phyloP scores from a whole-genome alignment of 1,140 invertebrate species.

The Ditylenchus dipsaci region DNA sequence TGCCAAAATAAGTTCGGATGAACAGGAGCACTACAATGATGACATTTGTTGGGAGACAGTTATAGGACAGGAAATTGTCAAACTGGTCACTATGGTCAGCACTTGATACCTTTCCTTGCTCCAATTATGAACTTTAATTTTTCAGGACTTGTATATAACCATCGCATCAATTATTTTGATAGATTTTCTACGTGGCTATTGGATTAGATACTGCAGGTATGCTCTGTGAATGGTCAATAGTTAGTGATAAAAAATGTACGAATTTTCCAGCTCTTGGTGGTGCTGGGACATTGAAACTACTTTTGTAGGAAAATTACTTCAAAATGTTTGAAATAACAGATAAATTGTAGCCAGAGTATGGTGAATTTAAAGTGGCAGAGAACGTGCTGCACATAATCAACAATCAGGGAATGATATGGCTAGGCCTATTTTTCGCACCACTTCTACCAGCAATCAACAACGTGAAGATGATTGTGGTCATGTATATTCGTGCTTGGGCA shows the following conservation, averaged over 20 bases:
- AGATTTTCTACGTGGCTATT: constrained; percentile 84
- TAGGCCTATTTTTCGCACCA: constrained; percentile 78
- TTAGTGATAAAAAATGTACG: neutral
- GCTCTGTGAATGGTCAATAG: neutral
- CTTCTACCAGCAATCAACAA: constrained; percentile 83
- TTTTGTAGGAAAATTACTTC: constrained; percentile 62
- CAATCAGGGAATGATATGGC: constrained; percentile 95
- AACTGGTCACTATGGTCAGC: constrained; percentile 32
- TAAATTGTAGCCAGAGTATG: constrained; percentile 72
- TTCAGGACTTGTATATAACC: constrained; percentile 61
- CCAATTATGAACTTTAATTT: neutral
- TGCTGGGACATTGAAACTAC: constrained; percentile 95
- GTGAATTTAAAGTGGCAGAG: constrained; percentile 96
- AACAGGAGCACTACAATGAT: constrained; percentile 31
- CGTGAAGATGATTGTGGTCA: constrained; percentile 80
- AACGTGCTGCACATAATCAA: constrained; percentile 91
- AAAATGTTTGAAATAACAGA: neutral
- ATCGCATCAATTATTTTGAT: constrained; percentile 75
- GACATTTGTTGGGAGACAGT: constrained; percentile 92
- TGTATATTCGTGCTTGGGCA: constrained; percentile 73
- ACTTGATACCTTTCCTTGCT: neutral
- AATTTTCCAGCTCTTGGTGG: constrained; percentile 71
- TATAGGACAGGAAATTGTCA: constrained; percentile 72
- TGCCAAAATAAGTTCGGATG: constrained; percentile 7
- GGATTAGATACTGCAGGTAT: constrained; percentile 74